phyloP scores from a whole-genome alignment of 2,113 vertebrate species.

The Theristicus caerulescens region DNA sequence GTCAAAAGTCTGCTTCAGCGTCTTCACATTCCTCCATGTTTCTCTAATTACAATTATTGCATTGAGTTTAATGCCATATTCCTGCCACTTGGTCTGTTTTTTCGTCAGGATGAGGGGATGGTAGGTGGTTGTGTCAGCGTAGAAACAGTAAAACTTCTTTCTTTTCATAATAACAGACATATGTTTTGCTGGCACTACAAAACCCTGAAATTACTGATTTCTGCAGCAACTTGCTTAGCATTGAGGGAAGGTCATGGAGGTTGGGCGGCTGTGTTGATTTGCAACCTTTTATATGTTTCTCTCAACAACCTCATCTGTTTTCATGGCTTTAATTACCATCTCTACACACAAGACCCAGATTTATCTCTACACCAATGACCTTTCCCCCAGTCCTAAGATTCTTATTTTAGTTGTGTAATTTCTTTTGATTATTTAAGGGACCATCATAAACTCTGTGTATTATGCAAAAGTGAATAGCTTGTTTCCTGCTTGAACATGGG shows the following conservation, averaged over 20 bases:
- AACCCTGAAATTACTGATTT: neutral
- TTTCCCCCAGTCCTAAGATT: neutral
- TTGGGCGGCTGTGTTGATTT: neutral
- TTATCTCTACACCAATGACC: neutral
- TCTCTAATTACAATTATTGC: neutral
- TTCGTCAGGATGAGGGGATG: neutral
- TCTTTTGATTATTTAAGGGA: slow-evolving; percentile 1
- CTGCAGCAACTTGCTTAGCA: neutral
- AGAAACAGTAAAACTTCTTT: neutral
- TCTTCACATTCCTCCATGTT: neutral
- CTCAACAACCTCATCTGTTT: neutral
- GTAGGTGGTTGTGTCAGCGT: neutral
- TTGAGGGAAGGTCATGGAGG: neutral
- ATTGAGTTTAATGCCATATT: neutral
- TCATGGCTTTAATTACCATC: slow-evolving; percentile 1
- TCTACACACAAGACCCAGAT: neutral
- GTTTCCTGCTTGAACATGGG: neutral
- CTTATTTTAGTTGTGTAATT: slow-evolving; percentile 1
- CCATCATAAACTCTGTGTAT: neutral
- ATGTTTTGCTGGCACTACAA: neutral
- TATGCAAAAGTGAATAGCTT: neutral
- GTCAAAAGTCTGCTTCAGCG: neutral
- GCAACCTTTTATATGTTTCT: neutral
- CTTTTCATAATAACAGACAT: neutral
- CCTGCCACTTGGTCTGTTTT: neutral